Percentiles rank a stretch among this genome's conserved stretches.
Conservation (phyloP, 1,140 invertebrate genomes). For the Polyergus mexicanus region DNA sequence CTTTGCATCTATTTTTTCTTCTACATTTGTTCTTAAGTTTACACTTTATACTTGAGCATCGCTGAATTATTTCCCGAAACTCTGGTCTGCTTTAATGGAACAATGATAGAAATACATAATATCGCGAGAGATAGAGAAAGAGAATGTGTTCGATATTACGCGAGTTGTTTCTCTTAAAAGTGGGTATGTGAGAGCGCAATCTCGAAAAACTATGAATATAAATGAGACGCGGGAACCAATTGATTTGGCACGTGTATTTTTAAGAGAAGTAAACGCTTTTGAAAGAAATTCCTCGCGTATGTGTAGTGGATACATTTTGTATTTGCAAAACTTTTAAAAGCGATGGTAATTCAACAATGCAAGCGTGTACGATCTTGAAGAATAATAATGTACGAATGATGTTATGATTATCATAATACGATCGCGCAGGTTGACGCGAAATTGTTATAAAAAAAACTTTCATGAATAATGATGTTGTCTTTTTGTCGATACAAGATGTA, state of each 20-base stretch:
- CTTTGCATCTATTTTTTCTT: not conserved
- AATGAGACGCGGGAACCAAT: conserved; percentile 31
- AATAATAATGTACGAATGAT: not conserved
- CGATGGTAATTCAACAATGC: not conserved
- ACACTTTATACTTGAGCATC: conserved; percentile 62
- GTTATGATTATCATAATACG: not conserved
- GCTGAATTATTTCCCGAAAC: conserved; percentile 70
- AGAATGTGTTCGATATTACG: not conserved
- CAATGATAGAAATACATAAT: conserved; percentile 34
- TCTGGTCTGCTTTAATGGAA: conserved; percentile 70
- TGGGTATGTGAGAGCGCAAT: not conserved
- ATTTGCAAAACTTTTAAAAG: conserved; percentile 14
- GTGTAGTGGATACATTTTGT: conserved; percentile 13
- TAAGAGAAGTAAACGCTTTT: not conserved
- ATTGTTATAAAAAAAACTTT: not conserved
- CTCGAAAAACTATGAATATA: not conserved
- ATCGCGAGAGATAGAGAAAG: conserved; percentile 30
- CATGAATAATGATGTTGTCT: not conserved
- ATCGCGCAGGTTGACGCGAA: not conserved
- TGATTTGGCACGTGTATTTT: not conserved
- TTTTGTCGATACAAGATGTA: conserved; percentile 23
- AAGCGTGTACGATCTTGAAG: not conserved
- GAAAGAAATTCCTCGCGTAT: not conserved
- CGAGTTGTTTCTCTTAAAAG: conserved; percentile 28
- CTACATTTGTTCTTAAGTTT: conserved; percentile 61